Evolutionary conservation across 2,113 vertebrate genomes (phyloP).

Genomic region (Grantiella picta): DNA sequence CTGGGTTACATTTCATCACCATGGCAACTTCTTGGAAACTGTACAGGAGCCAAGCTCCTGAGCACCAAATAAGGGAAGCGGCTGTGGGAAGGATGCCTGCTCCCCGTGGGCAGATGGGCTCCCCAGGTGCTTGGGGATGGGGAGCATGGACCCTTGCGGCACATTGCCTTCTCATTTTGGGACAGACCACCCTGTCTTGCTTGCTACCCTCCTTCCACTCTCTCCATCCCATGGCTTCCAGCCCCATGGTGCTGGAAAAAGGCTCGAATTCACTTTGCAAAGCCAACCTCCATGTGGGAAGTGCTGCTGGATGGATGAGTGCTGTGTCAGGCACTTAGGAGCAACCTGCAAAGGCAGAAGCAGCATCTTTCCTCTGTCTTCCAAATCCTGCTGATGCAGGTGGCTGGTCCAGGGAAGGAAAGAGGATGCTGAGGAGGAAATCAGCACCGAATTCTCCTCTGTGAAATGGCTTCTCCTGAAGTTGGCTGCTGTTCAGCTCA

Average conservation of each 20-base stretch:
- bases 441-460: not conserved
- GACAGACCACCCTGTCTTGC: accelerated
- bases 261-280: not conserved
- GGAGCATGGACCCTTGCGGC: not conserved
- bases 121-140: not conserved
- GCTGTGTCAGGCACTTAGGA: not conserved
- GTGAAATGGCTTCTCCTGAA: constrained; percentile 29
- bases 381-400: not conserved
- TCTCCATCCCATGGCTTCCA: not conserved
- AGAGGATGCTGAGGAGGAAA: not conserved
- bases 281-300: accelerated
- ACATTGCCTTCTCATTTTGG: not conserved
- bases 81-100: not conserved
- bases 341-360: not conserved
- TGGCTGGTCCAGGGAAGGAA: not conserved
- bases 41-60: constrained; percentile 31
- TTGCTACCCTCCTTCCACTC: not conserved
- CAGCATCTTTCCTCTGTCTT: not conserved
- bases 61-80: constrained; percentile 67
- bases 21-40: constrained; percentile 57
- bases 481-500: not conserved
- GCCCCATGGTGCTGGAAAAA: not conserved
- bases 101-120: not conserved
- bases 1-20: constrained; percentile 42
- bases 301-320: not conserved